A percentile compares a stretch with the other conserved stretches of the same genome.
Conservation (phyloP, 2,888 invertebrate species). For the Lacanobia oleracea region DNA sequence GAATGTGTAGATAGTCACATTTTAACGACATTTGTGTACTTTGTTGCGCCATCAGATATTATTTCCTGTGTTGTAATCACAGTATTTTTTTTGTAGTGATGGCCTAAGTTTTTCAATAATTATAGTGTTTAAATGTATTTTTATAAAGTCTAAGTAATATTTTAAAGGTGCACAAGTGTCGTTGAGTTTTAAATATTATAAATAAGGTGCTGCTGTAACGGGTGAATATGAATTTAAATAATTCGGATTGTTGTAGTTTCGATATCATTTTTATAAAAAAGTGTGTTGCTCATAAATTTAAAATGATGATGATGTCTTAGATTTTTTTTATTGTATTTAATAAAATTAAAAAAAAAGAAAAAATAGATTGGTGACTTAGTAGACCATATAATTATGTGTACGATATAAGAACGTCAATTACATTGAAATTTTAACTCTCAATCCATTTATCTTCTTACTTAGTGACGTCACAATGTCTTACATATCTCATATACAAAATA, state of each 20-base stretch:
- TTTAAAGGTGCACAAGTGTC: conserved; percentile 7
- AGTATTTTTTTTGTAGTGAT: not conserved
- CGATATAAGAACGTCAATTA: conserved; percentile 28
- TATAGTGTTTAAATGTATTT: conserved; percentile 5
- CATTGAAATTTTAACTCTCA: not conserved
- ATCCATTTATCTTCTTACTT: not conserved
- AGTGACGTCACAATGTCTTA: not conserved
- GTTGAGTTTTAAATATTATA: conserved; percentile 12
- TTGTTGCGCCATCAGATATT: not conserved
- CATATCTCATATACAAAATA: not conserved
- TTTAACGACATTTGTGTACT: conserved; percentile 36
- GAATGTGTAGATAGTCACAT: conserved; percentile 25
- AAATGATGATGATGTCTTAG: conserved; percentile 22
- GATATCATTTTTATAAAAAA: conserved; percentile 40
- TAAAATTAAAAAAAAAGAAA: conserved; percentile 6
- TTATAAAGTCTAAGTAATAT: not conserved
- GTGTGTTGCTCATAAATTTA: conserved; percentile 36
- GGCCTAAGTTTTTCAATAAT: not conserved
- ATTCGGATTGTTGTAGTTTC: conserved; percentile 18
- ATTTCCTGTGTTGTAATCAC: not conserved
- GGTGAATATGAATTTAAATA: conserved; percentile 29
- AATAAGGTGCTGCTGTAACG: conserved; percentile 30
- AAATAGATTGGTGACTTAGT: not conserved
- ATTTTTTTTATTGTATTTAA: conserved; percentile 32
- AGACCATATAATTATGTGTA: not conserved